Evolutionary conservation across 2,888 invertebrate species (phyloP), one percentile per base, ranked within the genome.

Genomic region (Agrotis puta): DNA sequence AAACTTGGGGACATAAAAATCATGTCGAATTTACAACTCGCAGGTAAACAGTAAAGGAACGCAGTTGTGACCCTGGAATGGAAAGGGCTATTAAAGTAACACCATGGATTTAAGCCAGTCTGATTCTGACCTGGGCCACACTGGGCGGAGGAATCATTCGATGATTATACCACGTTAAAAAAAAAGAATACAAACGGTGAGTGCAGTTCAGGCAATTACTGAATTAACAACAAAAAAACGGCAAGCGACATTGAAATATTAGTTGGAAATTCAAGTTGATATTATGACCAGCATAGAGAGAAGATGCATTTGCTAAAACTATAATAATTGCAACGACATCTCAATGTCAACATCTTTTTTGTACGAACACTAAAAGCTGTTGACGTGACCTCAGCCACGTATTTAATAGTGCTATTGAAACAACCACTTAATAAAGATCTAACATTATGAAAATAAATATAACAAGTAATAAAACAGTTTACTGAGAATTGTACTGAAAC

Each of bases 371-470:
- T 13, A 16, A 18, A 18, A 39, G 13, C 18, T 2, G 16, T 14
- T 5, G 18, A 54, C 70, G 54, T 74, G 57, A 48, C 11, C 3
- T 22, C 9, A 24, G n/a, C 2, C 62, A 57, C 51, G 57, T 45
- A 45, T 33, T 13, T 59, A 50, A 20, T 47, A 27, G 20, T 70
- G 20, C 16, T n/a, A 39, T 16, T 16, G 18, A 33, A 33, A 22
- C 33, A 16, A 20, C 18, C 48, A 50, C 50, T 56, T 53, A 50
- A 50, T 43, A 58, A 50, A 61, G 68, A 64, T 56, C 22, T 61
- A 7, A 57, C n/a, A 53, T 64, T 39, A 66, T 66, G 53, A 63
- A 74, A 81, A 81, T 72, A 72, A 77, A 74, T 68, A 66, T 54
- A 16, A 62, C 51, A 39, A 51, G 22, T 66, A 67, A 72, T 82